Evolutionary conservation across 53 echinoderm and acorn worm genomes (phyloP).

Genomic region (Holothuria scabra): DNA sequence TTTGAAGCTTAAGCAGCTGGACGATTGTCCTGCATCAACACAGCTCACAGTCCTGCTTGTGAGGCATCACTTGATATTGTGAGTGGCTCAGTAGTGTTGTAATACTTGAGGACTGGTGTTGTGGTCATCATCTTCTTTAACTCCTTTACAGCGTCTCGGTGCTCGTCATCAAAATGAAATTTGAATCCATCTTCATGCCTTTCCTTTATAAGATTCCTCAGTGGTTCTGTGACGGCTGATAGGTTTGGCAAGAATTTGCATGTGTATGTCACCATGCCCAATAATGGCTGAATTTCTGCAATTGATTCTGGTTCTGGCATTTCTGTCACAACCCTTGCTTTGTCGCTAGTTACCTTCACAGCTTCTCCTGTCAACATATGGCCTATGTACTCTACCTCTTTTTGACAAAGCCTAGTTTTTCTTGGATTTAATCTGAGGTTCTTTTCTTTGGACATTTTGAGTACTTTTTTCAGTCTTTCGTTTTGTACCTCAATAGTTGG

Average conservation of each 20-base stretch:
- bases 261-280: constrained; percentile 42
- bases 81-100: constrained; percentile 40
- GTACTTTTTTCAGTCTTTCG: background rate
- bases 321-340: constrained; percentile 19
- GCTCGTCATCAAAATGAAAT: constrained; percentile 33
- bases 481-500: constrained; percentile 6
- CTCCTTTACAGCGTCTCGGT: constrained; percentile 15
- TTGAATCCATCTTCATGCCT: constrained; percentile 22
- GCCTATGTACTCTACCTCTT: constrained; percentile 37
- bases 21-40: constrained; percentile 23
- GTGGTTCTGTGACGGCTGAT: constrained; percentile 38
- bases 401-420: constrained; percentile 26
- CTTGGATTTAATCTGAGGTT: no score
- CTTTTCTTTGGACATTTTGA: background rate
- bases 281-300: constrained; percentile 11
- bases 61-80: constrained; percentile 52
- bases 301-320: constrained; percentile 38
- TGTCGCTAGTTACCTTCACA: constrained; percentile 19
- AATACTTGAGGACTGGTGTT: constrained; percentile 40
- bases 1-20: constrained; percentile 48
- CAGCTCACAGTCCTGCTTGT: no score
- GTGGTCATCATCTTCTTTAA: constrained; percentile 41
- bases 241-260: constrained; percentile 43
- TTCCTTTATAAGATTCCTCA: constrained; percentile 47
- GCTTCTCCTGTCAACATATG: constrained; percentile 31